A percentile compares a stretch with the other conserved stretches of the same genome.
Conservation (phyloP, 2,797 vertebrate species). For the Melanotaenia parkinsoni region DNA sequence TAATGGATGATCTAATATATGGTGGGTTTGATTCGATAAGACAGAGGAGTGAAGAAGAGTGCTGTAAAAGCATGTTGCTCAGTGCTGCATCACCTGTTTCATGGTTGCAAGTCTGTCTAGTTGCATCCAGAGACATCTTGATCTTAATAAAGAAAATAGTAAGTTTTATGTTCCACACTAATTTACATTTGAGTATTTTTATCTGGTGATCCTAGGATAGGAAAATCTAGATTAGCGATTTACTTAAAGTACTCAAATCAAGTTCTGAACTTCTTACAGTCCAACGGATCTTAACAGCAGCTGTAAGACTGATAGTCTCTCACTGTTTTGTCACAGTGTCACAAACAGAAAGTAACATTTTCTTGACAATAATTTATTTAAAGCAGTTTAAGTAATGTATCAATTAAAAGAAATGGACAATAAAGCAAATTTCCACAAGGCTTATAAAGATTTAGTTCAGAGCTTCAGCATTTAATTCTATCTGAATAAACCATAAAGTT, state of each 20-base stretch:
- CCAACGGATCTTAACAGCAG: conserved; percentile 12
- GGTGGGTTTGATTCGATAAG: conserved; percentile 21
- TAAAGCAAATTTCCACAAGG: too few relatives aligned
- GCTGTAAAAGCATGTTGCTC: not conserved
- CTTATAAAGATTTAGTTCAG: not conserved
- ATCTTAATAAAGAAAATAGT: not conserved
- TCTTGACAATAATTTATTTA: too few relatives aligned
- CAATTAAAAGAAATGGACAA: too few relatives aligned
- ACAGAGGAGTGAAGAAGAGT: not conserved
- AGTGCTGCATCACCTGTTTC: conserved; percentile 5
- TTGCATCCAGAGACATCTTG: conserved; percentile 7
- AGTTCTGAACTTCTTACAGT: conserved; percentile 1
- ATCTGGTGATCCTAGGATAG: not conserved
- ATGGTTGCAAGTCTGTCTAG: not conserved
- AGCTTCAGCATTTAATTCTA: not conserved
- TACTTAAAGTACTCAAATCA: conserved; percentile 12
- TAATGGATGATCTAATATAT: conserved; percentile 11
- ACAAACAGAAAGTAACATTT: too few relatives aligned
- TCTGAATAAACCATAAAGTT: not conserved
- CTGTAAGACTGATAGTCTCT: not conserved
- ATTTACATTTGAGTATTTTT: conserved; percentile 6
- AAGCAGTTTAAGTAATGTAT: too few relatives aligned
- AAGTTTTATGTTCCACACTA: not conserved
- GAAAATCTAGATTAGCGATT: conserved; percentile 2
- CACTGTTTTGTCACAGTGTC: not conserved